Evolutionary conservation across 2,797 vertebrate genomes (phyloP).

Genomic region (Molossus molossus): DNA sequence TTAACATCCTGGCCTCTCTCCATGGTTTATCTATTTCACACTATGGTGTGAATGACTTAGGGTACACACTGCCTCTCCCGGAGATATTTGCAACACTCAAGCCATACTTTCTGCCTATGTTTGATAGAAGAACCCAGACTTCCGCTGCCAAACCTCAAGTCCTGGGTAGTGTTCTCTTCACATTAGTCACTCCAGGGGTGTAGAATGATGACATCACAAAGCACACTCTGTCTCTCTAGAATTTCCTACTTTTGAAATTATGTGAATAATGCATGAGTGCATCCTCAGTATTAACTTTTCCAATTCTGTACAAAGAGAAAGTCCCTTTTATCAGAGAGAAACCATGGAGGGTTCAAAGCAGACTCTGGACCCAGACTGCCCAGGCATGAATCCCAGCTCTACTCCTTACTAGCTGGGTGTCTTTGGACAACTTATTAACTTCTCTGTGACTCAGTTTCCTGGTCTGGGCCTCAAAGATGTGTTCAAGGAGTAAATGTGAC

Average conservation of each 20-base stretch:
- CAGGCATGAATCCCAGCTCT: background rate
- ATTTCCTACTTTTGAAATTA: background rate
- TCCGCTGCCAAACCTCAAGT: background rate
- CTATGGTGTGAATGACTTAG: background rate
- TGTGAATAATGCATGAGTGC: background rate
- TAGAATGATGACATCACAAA: background rate
- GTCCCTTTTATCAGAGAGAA: background rate
- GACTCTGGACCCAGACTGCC: background rate
- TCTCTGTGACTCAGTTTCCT: slow-evolving; percentile 23
- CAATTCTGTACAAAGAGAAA: background rate
- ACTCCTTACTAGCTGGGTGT: background rate
- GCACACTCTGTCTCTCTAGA: background rate
- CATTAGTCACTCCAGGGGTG: background rate
- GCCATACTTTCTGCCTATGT: background rate
- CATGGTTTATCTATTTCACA: background rate
- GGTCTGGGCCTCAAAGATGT: background rate
- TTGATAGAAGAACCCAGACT: background rate
- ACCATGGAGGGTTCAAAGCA: background rate
- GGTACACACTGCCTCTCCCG: background rate
- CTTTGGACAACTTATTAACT: background rate
- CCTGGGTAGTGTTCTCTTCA: background rate
- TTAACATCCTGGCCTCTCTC: background rate
- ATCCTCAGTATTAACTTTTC: background rate
- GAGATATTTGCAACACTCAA: background rate
- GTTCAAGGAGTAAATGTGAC: background rate